Evolutionary conservation across 1,140 invertebrate species (phyloP).

Genomic region (Cheumatopsyche charites): DNA sequence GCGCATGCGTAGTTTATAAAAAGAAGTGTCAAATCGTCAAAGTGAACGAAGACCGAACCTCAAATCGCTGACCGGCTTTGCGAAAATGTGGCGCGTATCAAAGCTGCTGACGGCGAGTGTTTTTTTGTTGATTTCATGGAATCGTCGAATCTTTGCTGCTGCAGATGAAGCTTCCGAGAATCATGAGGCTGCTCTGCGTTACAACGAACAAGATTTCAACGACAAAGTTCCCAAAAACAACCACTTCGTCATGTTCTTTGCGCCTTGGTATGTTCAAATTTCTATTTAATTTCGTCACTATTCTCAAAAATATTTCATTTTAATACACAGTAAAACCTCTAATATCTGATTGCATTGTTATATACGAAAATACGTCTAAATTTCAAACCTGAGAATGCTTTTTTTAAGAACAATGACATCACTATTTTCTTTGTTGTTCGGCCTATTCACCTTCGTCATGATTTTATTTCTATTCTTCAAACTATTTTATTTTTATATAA

Average conservation of each 20-base stretch:
- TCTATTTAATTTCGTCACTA: not conserved
- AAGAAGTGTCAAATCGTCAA: too few species aligned
- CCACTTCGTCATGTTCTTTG: conserved; percentile 80
- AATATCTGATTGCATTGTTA: not conserved
- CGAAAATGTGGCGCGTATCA: not conserved
- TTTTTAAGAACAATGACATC: too few species aligned
- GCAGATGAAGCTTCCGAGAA: conserved; percentile 48
- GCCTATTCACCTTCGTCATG: too few species aligned
- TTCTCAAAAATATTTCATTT: not conserved
- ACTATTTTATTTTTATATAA: too few species aligned
- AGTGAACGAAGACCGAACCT: too few species aligned
- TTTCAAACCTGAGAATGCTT: too few species aligned
- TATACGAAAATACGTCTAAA: too few species aligned
- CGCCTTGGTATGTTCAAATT: conserved; percentile 68
- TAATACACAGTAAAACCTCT: too few species aligned
- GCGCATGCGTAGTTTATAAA: too few species aligned
- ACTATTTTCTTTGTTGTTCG: too few species aligned
- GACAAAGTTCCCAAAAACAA: conserved; percentile 66
- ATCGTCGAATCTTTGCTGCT: not conserved
- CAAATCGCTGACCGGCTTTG: not conserved
- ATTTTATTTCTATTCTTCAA: too few species aligned
- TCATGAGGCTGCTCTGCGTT: conserved; percentile 54
- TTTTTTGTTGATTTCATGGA: not conserved
- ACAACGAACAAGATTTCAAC: conserved; percentile 62
- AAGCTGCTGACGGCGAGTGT: not conserved